Evolutionary conservation across 1,140 invertebrate genomes (phyloP).

Genomic region (Trypoxylus dichotomus): DNA sequence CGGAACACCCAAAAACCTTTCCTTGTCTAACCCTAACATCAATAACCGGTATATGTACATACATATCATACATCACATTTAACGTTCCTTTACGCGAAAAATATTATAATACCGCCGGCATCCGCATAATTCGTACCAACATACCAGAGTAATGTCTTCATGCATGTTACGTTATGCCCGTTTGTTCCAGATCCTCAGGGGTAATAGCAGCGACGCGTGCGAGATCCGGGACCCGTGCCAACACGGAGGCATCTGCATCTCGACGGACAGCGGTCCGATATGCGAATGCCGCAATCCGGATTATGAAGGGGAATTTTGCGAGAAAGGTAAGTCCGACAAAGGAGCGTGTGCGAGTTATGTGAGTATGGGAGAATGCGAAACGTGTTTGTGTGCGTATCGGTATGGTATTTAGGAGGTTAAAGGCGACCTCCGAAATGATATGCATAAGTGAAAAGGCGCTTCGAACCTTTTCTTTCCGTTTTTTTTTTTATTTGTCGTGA

Average conservation of each 20-base stretch:
- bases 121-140: not conserved
- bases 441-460: not conserved
- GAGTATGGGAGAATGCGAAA: not conserved
- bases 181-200: conserved; percentile 34
- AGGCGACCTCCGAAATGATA: not conserved
- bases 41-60: too few relatives aligned
- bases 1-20: too few relatives aligned
- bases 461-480: not conserved
- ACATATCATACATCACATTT: too few relatives aligned
- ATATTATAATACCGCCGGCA: not conserved
- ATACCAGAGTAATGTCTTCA: conserved; percentile 5
- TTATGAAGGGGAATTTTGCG: conserved; percentile 89
- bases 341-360: too few relatives aligned
- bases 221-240: conserved; percentile 87
- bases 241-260: conserved; percentile 92
- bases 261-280: conserved; percentile 87
- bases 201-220: conserved; percentile 75
- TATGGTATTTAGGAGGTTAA: not conserved
- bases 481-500: too few relatives aligned
- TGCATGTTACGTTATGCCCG: not conserved
- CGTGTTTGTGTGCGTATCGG: not conserved
- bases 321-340: conserved; percentile 89
- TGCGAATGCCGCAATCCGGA: conserved; percentile 91
- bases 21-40: too few relatives aligned
- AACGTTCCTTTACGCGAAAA: not conserved